These are phyloP conservation scores for Agrochola lychnidis DNA, from an alignment of 2,888 invertebrate species.

Conservation along the genomic window DNA sequence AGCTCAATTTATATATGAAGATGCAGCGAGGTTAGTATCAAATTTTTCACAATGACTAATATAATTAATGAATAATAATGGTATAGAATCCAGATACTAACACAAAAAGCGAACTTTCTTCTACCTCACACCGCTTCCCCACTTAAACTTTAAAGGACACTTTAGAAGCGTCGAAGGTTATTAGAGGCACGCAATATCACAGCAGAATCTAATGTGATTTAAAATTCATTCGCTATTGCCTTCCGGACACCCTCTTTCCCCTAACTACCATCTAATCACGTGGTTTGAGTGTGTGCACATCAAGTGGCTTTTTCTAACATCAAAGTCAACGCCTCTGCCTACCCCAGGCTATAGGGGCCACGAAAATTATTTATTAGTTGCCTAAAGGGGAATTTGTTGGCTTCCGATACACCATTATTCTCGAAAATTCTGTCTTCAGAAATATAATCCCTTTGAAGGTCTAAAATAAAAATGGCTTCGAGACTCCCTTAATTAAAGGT, in stretches of 20 bases:
- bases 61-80: neutral
- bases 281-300: constrained; percentile 80
- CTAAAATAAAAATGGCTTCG: constrained; percentile 68
- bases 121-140: constrained; percentile 4
- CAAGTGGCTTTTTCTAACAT: constrained; percentile 85
- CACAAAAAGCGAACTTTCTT: neutral
- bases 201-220: constrained; percentile 72
- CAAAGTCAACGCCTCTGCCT: constrained; percentile 78
- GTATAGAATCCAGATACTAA: neutral
- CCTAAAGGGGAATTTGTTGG: constrained; percentile 75
- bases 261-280: constrained; percentile 85
- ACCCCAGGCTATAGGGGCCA: constrained; percentile 69
- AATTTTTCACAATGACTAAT: neutral
- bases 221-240: constrained; percentile 76
- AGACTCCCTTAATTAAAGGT: constrained; percentile 73
- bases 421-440: constrained; percentile 56
- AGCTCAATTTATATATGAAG: constrained; percentile 17
- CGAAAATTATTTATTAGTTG: constrained; percentile 83
- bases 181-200: constrained; percentile 32
- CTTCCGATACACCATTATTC: constrained; percentile 67
- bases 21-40: neutral
- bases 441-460: constrained; percentile 70
- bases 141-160: constrained; percentile 41
- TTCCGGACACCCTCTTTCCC: constrained; percentile 54
- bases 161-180: constrained; percentile 47